Base-by-base conservation (phyloP, 2,888 invertebrate genomes). In the Sisyra nigra region DNA sequence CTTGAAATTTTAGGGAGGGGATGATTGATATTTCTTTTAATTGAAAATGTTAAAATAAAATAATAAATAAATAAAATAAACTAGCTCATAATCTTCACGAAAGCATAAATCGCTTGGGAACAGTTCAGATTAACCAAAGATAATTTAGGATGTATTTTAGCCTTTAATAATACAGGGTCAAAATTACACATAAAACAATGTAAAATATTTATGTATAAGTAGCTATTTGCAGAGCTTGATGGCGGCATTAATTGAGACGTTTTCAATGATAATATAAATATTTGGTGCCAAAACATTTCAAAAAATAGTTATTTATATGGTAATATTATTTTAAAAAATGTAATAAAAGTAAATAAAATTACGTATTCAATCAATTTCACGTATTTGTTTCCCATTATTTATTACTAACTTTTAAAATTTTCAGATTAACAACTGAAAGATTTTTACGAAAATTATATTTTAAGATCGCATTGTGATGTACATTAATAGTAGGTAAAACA, bases 131-230 rank as follows among this genome's bases (percentile, higher is more conserved):
- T 37, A 37, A 43, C 43, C 43, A 43, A 43, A 43, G 43, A 43
- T 35, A 41, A 36, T 35, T 36, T 17, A 33, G 31, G 13, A 24
- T 43, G 37, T 43, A 37, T 43, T 57, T 58, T 55, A 62, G 62
- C 63, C 62, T 63, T 62, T 58, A 58, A 57, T 54, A 53, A 63
- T 61, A 63, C 62, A 62, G 62, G 63, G 63, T 62, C 61, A 57
- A 60, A 57, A 59, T 59, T 56, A 52, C 51, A 50, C 66, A 57
- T 35, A 24, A 42, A 42, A 42, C 35, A 42, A 42, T 17, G 33
- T 33, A 36, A 36, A 30, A 37, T 36, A 17, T 34, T 19, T 35
- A 30, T 31, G 30, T 43, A 43, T 43, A 43, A 43, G 43, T 43
- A 43, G 43, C 43, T 43, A 43, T 43, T 43, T 43, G 19, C 14